Evolutionary conservation across 2,888 invertebrate genomes (phyloP).

Genomic region (Eucriotettix oculatus): DNA sequence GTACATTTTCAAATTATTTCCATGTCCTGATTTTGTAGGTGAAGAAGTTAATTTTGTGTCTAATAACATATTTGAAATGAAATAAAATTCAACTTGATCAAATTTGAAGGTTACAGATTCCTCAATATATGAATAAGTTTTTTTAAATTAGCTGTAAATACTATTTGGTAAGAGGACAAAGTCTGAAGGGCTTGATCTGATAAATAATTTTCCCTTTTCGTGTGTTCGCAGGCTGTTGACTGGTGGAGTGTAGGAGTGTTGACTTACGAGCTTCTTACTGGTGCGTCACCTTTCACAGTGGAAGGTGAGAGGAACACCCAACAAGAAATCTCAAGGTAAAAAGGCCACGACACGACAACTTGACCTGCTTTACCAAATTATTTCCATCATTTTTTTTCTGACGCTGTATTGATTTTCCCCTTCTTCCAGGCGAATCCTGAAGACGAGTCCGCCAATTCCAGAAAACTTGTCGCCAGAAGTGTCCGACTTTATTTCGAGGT

Average conservation of each 20-base stretch:
- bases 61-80: too few relatives aligned
- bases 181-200: too few relatives aligned
- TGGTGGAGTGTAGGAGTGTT: slow-evolving; percentile 98
- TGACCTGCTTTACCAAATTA: neutral
- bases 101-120: too few relatives aligned
- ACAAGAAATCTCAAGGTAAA: slow-evolving; percentile 72
- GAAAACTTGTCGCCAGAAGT: slow-evolving; percentile 55
- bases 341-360: neutral
- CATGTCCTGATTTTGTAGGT: too few relatives aligned
- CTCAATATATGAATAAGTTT: too few relatives aligned
- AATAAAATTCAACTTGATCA: too few relatives aligned
- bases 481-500: slow-evolving; percentile 60
- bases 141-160: too few relatives aligned
- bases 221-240: slow-evolving; percentile 63
- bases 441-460: slow-evolving; percentile 80
- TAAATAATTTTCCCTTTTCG: too few relatives aligned
- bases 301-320: slow-evolving; percentile 88
- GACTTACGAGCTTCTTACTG: slow-evolving; percentile 89
- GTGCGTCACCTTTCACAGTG: slow-evolving; percentile 93
- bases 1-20: too few relatives aligned
- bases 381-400: neutral
- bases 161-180: too few relatives aligned
- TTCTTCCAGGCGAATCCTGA: slow-evolving; percentile 53
- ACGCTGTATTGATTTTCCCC: neutral
- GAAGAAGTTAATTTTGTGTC: too few relatives aligned